A percentile compares a stretch with the other conserved stretches of the same genome.
phyloP scores from a whole-genome alignment of 2,797 vertebrate genomes.

The Mycteria americana region DNA sequence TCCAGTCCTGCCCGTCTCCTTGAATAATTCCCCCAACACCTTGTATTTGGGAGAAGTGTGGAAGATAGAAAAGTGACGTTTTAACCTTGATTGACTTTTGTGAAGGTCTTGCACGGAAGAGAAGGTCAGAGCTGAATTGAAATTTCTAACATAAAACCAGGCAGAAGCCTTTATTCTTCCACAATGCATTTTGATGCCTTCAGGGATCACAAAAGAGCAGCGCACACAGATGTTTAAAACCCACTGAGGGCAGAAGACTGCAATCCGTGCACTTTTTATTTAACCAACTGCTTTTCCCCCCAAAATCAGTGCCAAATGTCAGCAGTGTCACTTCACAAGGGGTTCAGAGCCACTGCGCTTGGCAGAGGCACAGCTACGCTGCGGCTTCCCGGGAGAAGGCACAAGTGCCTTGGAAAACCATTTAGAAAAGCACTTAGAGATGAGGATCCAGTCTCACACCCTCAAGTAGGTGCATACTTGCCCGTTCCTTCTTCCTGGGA shows the following conservation, averaged over 20 bases:
- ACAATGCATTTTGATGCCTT: background rate
- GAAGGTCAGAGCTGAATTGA: background rate
- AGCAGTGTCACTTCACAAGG: background rate
- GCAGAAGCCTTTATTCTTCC: background rate
- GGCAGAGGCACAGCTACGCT: background rate
- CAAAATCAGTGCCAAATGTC: background rate
- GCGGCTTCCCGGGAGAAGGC: background rate
- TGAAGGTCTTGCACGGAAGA: background rate
- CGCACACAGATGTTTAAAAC: fast-evolving
- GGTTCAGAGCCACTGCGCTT: fast-evolving
- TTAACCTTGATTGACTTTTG: background rate
- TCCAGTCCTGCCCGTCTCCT: background rate
- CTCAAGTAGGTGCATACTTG: background rate
- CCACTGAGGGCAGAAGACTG: background rate
- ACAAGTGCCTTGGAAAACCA: background rate
- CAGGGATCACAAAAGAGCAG: background rate
- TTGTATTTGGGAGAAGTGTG: background rate
- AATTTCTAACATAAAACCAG: background rate
- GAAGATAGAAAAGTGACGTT: background rate
- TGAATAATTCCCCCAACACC: background rate
- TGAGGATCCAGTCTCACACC: background rate
- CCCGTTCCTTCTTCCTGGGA: background rate
- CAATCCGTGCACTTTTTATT: background rate
- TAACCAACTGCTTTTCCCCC: background rate
- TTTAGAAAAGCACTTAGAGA: background rate